Evolutionary conservation across 2,888 invertebrate species (phyloP), one percentile per base, ranked within the genome.

Genomic region (Caenorhabditis japonica): DNA sequence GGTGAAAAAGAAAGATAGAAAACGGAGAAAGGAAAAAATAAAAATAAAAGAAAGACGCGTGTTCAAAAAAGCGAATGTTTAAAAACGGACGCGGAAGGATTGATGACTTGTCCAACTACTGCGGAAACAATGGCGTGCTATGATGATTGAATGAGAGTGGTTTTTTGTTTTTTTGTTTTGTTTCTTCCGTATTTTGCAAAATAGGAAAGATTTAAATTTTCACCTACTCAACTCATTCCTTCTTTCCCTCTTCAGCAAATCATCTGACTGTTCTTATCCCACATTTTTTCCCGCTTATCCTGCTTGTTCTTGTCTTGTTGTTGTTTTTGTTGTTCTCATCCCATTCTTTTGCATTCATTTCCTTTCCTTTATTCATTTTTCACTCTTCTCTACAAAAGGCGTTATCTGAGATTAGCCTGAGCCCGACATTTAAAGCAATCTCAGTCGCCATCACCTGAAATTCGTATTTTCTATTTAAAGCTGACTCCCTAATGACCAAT

Each of bases 101-200:
- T 34, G 56, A 64, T 55, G 55, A 41, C 64, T 55, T 21, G 25
- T 41, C n/a, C 51, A 43, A 25, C 53, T 62, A 43, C 17, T n/a
- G n/a, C n/a, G n/a, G n/a, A n/a, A n/a, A n/a, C n/a, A n/a, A n/a
- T n/a, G n/a, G n/a, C n/a, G n/a, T n/a, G 47, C 38, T 46, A 46
- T 38, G 36, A 66, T 66, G 66, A 66, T 66, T 66, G 66, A 64
- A 55, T 39, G 56, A 49, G 41, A 56, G n/a, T n/a, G n/a, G n/a
- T 33, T 53, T 44, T 55, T 39, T 49, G 13, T 19, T 17, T 34
- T 7, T 21, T 39, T 33, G 47, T 36, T 36, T 46, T 4, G 39
- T 43, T 38, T 13, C 25, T 44, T 23, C 38, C 21, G 47, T 39
- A 62, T 30, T 15, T 23, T 30, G 44, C 25, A 15, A n/a, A 33